Evolutionary conservation across 2,113 vertebrate species (phyloP).

Genomic region (Eublepharis macularius): DNA sequence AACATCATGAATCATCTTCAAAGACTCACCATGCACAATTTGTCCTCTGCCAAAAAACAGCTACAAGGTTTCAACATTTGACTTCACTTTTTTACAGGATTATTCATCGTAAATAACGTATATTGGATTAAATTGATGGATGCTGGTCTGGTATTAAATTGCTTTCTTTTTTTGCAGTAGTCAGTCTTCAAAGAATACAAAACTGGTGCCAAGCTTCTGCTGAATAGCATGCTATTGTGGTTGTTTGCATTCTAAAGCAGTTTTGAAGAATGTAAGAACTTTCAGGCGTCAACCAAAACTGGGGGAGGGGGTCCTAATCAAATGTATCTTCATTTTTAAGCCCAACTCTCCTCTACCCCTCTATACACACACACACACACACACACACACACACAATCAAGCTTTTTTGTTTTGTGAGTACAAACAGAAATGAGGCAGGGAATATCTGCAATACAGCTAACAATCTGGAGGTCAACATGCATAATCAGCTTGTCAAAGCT

Average conservation of each 20-base stretch:
- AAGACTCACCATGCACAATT: not conserved
- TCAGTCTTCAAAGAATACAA: slow-evolving; percentile 6
- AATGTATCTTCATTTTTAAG: not conserved
- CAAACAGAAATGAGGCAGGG: not conserved
- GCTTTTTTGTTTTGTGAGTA: not conserved
- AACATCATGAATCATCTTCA: slow-evolving; percentile 22
- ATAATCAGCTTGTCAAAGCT: not conserved
- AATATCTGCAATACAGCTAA: not conserved
- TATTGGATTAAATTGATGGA: not conserved
- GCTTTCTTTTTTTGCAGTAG: not conserved
- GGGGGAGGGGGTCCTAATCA: not conserved
- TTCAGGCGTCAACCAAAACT: not conserved
- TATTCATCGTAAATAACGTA: not conserved
- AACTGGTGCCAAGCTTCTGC: not conserved
- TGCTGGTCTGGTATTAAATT: slow-evolving; percentile 6
- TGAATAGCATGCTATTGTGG: not conserved
- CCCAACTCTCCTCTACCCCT: too few relatives aligned
- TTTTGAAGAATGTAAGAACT: not conserved
- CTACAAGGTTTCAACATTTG: not conserved
- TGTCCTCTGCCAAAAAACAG: slow-evolving; percentile 1
- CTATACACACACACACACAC: too few relatives aligned
- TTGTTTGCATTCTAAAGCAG: not conserved
- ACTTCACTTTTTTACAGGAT: slow-evolving; percentile 6
- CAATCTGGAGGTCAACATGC: not conserved
- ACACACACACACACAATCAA: not conserved